Evolutionary conservation across 2,888 invertebrate species (phyloP).

Genomic region (Plutella xylostella): DNA sequence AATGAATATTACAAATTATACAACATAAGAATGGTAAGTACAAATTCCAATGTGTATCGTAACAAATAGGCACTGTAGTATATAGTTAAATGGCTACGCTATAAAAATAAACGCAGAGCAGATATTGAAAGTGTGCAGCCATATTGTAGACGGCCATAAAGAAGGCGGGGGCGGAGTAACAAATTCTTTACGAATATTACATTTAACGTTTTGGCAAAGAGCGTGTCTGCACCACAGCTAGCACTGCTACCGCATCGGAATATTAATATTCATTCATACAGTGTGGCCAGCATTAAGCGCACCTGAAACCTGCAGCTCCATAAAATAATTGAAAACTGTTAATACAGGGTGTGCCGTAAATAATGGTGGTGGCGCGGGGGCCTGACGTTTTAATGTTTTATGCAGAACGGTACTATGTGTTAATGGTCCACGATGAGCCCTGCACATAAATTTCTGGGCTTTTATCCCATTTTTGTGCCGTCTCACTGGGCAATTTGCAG

Average conservation of each 20-base stretch:
- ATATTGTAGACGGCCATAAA: too few species aligned
- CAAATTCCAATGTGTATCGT: too few species aligned
- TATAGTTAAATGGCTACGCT: too few species aligned
- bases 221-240: not conserved
- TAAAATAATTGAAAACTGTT: slow-evolving; percentile 55
- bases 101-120: too few species aligned
- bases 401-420: slow-evolving; percentile 56
- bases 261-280: slow-evolving; percentile 4
- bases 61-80: too few species aligned
- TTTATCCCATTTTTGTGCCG: slow-evolving; percentile 50
- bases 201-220: too few species aligned
- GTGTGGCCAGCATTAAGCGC: slow-evolving; percentile 1
- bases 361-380: slow-evolving; percentile 45
- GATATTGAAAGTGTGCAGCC: too few species aligned
- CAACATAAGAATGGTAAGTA: too few species aligned
- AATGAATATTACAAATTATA: too few species aligned
- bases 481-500: slow-evolving; percentile 42
- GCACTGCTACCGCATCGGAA: not conserved
- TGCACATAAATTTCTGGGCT: slow-evolving; percentile 51
- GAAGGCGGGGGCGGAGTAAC: too few species aligned
- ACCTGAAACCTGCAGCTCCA: slow-evolving; percentile 9
- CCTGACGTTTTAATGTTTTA: slow-evolving; percentile 60
- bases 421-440: slow-evolving; percentile 54
- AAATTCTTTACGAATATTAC: too few species aligned
- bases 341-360: slow-evolving; percentile 42